Evolutionary conservation across 2,888 invertebrate species (phyloP).

Genomic region (Amphimallon solstitiale): DNA sequence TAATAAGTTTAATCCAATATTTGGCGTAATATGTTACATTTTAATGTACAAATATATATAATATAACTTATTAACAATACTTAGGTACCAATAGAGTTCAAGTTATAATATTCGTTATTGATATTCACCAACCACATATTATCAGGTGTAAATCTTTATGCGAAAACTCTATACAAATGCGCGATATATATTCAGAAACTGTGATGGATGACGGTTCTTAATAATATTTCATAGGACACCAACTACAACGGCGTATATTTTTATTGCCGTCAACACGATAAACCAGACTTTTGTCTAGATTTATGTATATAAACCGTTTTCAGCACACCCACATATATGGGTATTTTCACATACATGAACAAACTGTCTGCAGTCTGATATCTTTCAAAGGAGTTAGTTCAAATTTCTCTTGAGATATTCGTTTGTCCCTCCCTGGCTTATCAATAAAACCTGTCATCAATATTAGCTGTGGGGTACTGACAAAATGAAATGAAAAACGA

Average conservation of each 20-base stretch:
- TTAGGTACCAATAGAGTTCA: too few species aligned
- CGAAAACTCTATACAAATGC: not conserved
- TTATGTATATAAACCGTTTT: constrained; percentile 47
- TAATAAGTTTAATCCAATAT: too few species aligned
- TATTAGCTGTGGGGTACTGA: not conserved
- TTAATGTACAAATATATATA: too few species aligned
- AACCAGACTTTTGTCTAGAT: constrained; percentile 47
- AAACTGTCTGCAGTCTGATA: not conserved
- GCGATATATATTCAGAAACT: not conserved
- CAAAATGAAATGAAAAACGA: not conserved
- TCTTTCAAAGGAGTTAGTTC: constrained; percentile 11
- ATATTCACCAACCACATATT: too few species aligned
- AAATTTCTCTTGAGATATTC: not conserved
- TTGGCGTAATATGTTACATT: too few species aligned
- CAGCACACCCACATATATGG: not conserved
- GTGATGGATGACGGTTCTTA: constrained; percentile 5
- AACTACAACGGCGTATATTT: constrained; percentile 49
- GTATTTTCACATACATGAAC: not conserved
- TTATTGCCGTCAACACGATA: constrained; percentile 54
- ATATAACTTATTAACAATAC: too few species aligned
- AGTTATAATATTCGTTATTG: too few species aligned
- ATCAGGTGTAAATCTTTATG: not conserved
- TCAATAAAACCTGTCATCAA: constrained; percentile 14
- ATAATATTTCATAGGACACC: constrained; percentile 36
- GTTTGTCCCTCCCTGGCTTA: not conserved